A percentile compares a stretch with the other conserved stretches of the same genome.
phyloP scores from a whole-genome alignment of 2,113 vertebrate species.

The Cettia cetti region DNA sequence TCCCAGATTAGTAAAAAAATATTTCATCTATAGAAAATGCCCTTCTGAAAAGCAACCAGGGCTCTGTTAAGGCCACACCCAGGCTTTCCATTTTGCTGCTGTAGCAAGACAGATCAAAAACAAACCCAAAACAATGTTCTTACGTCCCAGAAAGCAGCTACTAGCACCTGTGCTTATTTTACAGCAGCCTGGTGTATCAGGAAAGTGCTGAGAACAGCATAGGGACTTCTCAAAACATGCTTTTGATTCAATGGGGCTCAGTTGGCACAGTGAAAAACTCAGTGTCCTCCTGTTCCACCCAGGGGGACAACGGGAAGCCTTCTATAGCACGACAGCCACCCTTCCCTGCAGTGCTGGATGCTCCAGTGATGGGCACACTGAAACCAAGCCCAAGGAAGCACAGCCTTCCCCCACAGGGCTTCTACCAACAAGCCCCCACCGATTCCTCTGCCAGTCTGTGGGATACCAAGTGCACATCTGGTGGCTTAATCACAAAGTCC shows the following conservation, averaged over 20 bases:
- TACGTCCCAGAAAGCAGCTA: conserved; percentile 48
- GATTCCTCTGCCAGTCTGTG: not conserved
- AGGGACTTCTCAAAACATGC: conserved; percentile 17
- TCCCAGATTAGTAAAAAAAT: conserved; percentile 67
- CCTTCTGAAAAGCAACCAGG: conserved; percentile 69
- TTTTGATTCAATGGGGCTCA: conserved; percentile 16
- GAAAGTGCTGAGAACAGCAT: conserved; percentile 35
- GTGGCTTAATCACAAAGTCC: conserved; percentile 7
- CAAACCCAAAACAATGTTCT: conserved; percentile 20
- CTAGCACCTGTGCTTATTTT: conserved; percentile 56
- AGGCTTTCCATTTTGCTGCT: conserved; percentile 48
- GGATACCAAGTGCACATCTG: conserved; percentile 27
- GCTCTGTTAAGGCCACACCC: conserved; percentile 69
- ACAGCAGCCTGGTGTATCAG: conserved; percentile 40
- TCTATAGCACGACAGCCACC: not conserved
- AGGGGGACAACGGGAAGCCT: not conserved
- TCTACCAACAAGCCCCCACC: not conserved
- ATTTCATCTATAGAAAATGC: conserved; percentile 72
- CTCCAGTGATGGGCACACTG: not conserved
- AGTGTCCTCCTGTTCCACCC: not conserved
- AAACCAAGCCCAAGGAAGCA: not conserved
- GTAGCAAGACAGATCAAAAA: conserved; percentile 44
- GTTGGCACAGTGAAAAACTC: conserved; percentile 68
- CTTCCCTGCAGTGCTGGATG: not conserved
- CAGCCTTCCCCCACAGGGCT: not conserved